Evolutionary conservation across 64 coral and sea anemone genomes (phyloP).

Genomic region (Montipora sp.): DNA sequence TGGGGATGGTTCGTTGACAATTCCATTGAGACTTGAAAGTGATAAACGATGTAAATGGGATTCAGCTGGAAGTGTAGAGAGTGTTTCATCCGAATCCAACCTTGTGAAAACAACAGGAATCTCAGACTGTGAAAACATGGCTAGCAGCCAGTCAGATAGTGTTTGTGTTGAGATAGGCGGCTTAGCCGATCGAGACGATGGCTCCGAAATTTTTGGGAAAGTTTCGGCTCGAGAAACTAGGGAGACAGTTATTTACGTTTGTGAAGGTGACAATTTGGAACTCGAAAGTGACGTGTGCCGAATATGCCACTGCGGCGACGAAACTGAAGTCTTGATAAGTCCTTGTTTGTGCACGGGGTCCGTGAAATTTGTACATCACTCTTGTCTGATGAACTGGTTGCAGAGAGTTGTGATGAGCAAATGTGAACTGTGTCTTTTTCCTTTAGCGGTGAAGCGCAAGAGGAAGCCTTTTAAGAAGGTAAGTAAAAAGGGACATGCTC

Average conservation of each 20-base stretch:
- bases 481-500: not conserved
- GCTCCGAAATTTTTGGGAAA: not conserved
- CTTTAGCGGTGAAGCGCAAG: conserved; percentile 71
- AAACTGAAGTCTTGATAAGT: conserved; percentile 78
- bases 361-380: conserved; percentile 87
- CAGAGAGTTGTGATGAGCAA: conserved; percentile 85
- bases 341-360: conserved; percentile 95
- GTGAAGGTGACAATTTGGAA: conserved; percentile 14
- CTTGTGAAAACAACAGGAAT: too few relatives aligned
- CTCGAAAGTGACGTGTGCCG: conserved; percentile 79
- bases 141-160: not conserved
- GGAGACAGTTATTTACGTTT: conserved; percentile 3
- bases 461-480: conserved; percentile 92
- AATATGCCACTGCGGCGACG: conserved; percentile 86
- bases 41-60: not conserved
- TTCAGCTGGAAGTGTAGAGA: not conserved
- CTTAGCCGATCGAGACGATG: not conserved
- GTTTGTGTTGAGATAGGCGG: conserved; percentile 3
- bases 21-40: not conserved
- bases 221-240: not conserved
- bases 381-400: conserved; percentile 93
- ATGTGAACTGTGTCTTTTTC: conserved; percentile 91
- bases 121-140: not conserved
- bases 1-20: not conserved
- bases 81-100: not conserved